A percentile compares a stretch with the other conserved stretches of the same genome.
Evolutionary conservation across 53 echinoderm and acorn worm species (phyloP).

Genomic region (Henricia sp.): DNA sequence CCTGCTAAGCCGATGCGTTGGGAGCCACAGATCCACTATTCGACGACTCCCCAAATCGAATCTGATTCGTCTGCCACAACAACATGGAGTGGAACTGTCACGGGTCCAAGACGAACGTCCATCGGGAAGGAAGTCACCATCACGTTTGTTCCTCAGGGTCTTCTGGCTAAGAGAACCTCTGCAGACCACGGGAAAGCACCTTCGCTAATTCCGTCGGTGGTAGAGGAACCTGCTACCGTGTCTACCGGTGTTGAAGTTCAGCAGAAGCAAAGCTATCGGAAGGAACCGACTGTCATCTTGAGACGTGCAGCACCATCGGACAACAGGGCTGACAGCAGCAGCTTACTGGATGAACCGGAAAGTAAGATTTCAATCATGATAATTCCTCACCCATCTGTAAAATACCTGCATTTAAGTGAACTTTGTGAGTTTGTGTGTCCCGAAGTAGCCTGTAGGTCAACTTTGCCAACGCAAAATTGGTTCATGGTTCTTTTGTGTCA

Average conservation of each 20-base stretch:
- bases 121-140: constrained; percentile 65
- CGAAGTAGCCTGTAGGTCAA: too few relatives aligned
- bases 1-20: constrained; percentile 40
- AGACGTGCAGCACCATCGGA: constrained; percentile 44
- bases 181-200: constrained; percentile 6
- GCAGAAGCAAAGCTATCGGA: constrained; percentile 13
- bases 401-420: not conserved
- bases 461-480: too few relatives aligned
- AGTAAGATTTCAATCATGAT: not conserved
- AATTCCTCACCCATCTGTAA: too few relatives aligned
- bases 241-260: constrained; percentile 1
- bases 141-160: constrained; percentile 51
- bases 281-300: constrained; percentile 41
- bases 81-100: constrained; percentile 37
- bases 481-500: too few relatives aligned
- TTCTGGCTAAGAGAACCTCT: constrained; percentile 9
- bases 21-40: constrained; percentile 58
- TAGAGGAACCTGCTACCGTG: constrained; percentile 3
- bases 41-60: constrained; percentile 22
- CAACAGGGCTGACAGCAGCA: constrained; percentile 8
- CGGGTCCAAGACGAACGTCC: constrained; percentile 42
- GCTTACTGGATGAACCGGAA: constrained; percentile 12
- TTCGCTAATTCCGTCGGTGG: not conserved
- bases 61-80: constrained; percentile 21
- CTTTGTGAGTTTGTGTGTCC: too few relatives aligned